Percentiles rank a stretch among this genome's conserved stretches.
Conservation (phyloP, 2,888 invertebrate species). For the Hypolimnas misippus region DNA sequence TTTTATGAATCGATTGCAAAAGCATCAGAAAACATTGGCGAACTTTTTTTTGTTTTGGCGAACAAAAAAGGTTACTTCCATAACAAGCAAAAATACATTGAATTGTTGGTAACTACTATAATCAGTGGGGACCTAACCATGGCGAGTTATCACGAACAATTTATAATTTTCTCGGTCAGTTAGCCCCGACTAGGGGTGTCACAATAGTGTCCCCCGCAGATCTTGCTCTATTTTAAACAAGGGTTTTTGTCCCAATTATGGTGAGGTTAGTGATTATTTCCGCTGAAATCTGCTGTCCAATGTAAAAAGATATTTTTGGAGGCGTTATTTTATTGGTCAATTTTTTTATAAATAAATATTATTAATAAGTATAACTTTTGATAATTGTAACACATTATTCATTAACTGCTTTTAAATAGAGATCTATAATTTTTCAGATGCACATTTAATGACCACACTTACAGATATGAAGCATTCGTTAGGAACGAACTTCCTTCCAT, state of each 20-base stretch:
- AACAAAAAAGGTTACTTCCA: neutral
- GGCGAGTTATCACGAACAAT: slow-evolving; percentile 63
- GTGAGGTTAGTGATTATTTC: slow-evolving; percentile 74
- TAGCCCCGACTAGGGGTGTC: slow-evolving; percentile 50
- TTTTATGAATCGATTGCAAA: neutral
- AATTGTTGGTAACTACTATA: neutral
- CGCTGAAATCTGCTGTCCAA: slow-evolving; percentile 58
- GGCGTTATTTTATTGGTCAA: slow-evolving; percentile 2
- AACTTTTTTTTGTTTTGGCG: neutral
- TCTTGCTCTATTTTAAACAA: slow-evolving; percentile 71
- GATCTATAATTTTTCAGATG: neutral
- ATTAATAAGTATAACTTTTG: neutral
- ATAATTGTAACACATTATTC: neutral
- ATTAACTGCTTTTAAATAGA: neutral
- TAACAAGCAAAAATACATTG: neutral
- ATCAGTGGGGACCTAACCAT: slow-evolving; percentile 44
- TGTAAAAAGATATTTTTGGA: slow-evolving; percentile 12
- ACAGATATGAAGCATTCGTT: neutral
- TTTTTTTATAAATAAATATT: neutral
- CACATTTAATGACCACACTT: neutral
- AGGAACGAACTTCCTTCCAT: no score
- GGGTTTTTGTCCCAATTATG: slow-evolving; percentile 78
- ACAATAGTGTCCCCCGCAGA: slow-evolving; percentile 79
- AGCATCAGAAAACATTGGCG: neutral
- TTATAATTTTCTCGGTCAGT: slow-evolving; percentile 78